These are phyloP conservation scores for Trachelus troglodyta DNA, from an alignment of 2,888 invertebrate genomes.

Conservation along the genomic window DNA sequence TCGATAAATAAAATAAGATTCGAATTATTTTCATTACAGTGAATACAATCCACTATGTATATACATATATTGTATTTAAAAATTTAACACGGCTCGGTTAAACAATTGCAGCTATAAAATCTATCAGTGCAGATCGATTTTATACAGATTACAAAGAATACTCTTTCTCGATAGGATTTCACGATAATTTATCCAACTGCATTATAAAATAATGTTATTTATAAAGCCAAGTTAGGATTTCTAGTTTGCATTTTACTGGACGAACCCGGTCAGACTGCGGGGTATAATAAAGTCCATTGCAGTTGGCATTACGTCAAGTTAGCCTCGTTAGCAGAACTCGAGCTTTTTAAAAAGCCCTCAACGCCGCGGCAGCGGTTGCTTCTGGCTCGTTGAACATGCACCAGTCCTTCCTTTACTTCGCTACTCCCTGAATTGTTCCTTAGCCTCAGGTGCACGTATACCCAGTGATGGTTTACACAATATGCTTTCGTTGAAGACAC, in stretches of 20 bases:
- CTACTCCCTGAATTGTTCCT: conserved; percentile 9
- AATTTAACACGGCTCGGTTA: too few species aligned
- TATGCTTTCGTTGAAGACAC: not conserved
- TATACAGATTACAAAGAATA: not conserved
- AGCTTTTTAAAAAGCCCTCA: conserved; percentile 54
- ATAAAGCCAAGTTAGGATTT: not conserved
- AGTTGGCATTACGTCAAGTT: conserved; percentile 65
- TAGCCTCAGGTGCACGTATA: not conserved
- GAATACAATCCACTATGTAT: too few species aligned
- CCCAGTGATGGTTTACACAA: not conserved
- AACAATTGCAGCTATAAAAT: too few species aligned
- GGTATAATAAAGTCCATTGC: conserved; percentile 62
- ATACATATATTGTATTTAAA: too few species aligned
- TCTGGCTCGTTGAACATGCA: conserved; percentile 64
- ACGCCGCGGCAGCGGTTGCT: conserved; percentile 48
- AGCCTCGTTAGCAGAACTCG: conserved; percentile 62
- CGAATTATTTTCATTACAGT: too few species aligned
- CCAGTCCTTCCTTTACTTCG: conserved; percentile 31
- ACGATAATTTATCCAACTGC: not conserved
- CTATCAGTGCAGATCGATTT: too few species aligned
- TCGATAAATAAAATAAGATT: too few species aligned
- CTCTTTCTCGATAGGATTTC: not conserved
- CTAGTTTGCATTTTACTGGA: not conserved
- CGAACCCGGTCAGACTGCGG: conserved; percentile 17
- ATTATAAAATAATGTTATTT: not conserved